These are phyloP conservation scores for Eidolon dupreanum DNA, from an alignment of 2,797 vertebrate genomes.

Conservation along the genomic window DNA sequence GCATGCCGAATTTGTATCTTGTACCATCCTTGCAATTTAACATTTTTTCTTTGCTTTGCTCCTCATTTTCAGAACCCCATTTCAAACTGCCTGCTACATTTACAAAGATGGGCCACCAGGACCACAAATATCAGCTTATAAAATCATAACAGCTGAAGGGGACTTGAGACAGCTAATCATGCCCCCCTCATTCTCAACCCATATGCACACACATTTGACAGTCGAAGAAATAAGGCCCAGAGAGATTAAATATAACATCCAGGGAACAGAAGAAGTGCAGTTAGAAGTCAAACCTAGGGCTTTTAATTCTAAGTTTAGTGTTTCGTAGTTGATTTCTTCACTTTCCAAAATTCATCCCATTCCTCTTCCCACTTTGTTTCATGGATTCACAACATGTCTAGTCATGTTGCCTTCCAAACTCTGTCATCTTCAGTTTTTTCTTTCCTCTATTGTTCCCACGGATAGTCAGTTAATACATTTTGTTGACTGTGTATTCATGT, in stretches of 20 bases:
- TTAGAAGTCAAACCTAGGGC: neutral
- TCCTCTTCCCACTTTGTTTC: neutral
- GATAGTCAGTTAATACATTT: neutral
- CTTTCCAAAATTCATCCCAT: neutral
- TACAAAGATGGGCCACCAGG: neutral
- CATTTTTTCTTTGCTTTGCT: neutral
- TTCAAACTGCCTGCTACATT: neutral
- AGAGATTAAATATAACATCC: neutral
- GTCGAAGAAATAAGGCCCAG: neutral
- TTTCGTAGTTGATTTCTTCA: neutral
- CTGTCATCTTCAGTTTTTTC: neutral
- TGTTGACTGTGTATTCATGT: neutral
- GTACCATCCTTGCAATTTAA: neutral
- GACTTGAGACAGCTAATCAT: neutral
- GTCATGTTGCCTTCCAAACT: neutral
- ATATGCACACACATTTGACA: neutral
- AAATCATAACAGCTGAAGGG: neutral
- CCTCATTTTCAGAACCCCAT: neutral
- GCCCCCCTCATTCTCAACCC: neutral
- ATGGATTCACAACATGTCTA: neutral
- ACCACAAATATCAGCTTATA: neutral
- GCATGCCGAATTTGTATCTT: neutral
- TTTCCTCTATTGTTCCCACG: neutral
- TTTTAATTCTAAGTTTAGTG: neutral
- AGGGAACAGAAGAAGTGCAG: neutral